Percentiles rank a stretch among this genome's conserved stretches.
These are phyloP conservation scores for Podiceps cristatus DNA, from an alignment of 2,113 vertebrate species.

Conservation along the genomic window DNA sequence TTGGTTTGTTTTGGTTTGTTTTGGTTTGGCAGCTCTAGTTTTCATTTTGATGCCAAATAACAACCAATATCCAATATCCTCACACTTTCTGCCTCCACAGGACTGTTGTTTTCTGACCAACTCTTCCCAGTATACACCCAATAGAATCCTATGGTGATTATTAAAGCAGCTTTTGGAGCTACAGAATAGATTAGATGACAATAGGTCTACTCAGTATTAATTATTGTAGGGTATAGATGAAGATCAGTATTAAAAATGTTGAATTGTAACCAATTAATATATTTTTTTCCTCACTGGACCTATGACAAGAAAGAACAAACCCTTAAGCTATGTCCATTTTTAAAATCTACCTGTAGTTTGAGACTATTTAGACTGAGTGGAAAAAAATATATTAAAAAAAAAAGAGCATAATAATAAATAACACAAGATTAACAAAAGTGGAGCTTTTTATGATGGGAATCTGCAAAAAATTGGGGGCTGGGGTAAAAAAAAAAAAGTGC, in stretches of 20 bases:
- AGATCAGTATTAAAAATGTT: not conserved
- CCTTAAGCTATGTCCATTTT: not conserved
- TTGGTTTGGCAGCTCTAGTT: not conserved
- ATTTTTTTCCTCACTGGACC: not conserved
- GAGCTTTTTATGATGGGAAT: not conserved
- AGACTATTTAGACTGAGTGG: not conserved
- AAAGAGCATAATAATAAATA: not conserved
- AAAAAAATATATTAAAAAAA: no score
- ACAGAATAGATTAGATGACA: not conserved
- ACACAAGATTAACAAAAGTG: not conserved
- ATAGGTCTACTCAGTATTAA: not conserved
- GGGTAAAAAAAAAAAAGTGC: not conserved
- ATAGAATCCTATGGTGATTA: rapidly evolving
- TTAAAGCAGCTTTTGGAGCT: not conserved
- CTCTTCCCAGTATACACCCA: not conserved
- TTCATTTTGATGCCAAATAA: not conserved
- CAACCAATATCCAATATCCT: not conserved
- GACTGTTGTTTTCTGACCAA: not conserved
- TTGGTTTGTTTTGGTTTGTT: not conserved
- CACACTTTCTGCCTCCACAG: not conserved
- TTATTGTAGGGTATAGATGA: not conserved
- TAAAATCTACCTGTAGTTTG: not conserved
- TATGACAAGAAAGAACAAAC: not conserved
- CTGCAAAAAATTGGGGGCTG: not conserved
- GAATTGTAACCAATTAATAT: not conserved